Percentiles rank a stretch among this genome's conserved stretches.
Evolutionary conservation across 2,888 invertebrate species (phyloP).

Genomic region (Nemoura dubitans): DNA sequence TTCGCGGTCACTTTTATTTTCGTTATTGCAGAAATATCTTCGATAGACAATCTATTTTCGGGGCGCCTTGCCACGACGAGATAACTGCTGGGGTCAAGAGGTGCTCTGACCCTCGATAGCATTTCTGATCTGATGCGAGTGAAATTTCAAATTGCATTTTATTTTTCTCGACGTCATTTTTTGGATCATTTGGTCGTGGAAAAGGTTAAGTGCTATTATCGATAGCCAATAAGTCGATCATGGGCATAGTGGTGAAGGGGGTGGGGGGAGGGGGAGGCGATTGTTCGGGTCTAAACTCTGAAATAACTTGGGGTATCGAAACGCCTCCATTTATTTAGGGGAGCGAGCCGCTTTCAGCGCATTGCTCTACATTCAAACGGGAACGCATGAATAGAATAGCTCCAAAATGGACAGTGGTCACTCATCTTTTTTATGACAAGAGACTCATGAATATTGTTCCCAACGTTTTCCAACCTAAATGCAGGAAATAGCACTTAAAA

Average conservation of each 20-base stretch:
- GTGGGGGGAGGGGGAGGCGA: background rate
- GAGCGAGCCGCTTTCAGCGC: background rate
- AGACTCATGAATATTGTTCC: background rate
- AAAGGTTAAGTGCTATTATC: slow-evolving; percentile 40
- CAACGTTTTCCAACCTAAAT: background rate
- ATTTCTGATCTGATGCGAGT: background rate
- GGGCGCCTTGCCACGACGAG: background rate
- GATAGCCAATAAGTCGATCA: slow-evolving; percentile 39
- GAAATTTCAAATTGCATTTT: slow-evolving; percentile 39
- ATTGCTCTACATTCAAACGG: background rate
- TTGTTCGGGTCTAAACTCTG: background rate
- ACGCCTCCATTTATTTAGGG: background rate
- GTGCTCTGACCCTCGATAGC: background rate
- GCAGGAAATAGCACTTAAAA: background rate
- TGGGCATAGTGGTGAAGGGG: background rate
- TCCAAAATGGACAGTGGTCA: background rate
- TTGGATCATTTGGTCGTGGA: background rate
- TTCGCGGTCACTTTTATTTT: background rate
- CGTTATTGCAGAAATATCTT: slow-evolving; percentile 7
- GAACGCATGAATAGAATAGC: background rate
- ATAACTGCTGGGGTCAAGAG: background rate
- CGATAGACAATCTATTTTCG: background rate
- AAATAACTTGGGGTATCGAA: background rate
- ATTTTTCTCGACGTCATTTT: slow-evolving; percentile 1
- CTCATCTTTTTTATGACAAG: background rate